These are phyloP conservation scores for Platichthys stellatus DNA, from an alignment of 2,113 vertebrate species.

Conservation along the genomic window DNA sequence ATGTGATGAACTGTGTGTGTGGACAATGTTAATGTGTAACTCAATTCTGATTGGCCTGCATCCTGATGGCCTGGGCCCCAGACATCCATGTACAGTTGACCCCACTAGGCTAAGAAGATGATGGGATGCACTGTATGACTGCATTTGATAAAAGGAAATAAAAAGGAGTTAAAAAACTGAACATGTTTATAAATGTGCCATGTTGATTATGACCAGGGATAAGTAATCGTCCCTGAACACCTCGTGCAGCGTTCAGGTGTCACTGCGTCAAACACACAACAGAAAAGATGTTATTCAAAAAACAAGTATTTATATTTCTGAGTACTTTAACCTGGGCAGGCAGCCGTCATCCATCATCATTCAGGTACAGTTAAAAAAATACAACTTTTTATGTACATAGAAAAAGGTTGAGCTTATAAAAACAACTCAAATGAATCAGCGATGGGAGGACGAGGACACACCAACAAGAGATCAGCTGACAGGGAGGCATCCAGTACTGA, in stretches of 20 bases:
- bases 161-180: no score
- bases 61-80: no score
- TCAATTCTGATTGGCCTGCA: no score
- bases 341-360: slow-evolving; percentile 24
- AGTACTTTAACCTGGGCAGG: slow-evolving; percentile 45
- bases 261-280: neutral
- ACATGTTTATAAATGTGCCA: no score
- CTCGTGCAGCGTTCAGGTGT: neutral
- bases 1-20: no score
- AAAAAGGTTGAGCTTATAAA: slow-evolving; percentile 68
- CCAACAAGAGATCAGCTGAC: no score
- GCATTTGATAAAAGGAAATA: no score
- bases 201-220: no score
- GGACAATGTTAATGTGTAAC: no score
- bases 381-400: slow-evolving; percentile 78
- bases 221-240: neutral
- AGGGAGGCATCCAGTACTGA: neutral
- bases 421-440: slow-evolving; percentile 43
- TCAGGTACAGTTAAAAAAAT: slow-evolving; percentile 77
- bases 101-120: no score
- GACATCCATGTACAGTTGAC: no score
- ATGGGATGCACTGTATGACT: no score
- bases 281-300: slow-evolving; percentile 27
- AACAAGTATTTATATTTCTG: slow-evolving; percentile 67
- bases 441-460: neutral